These are phyloP conservation scores for Parnassius smintheus DNA, from an alignment of 2,888 invertebrate species.

Conservation along the genomic window DNA sequence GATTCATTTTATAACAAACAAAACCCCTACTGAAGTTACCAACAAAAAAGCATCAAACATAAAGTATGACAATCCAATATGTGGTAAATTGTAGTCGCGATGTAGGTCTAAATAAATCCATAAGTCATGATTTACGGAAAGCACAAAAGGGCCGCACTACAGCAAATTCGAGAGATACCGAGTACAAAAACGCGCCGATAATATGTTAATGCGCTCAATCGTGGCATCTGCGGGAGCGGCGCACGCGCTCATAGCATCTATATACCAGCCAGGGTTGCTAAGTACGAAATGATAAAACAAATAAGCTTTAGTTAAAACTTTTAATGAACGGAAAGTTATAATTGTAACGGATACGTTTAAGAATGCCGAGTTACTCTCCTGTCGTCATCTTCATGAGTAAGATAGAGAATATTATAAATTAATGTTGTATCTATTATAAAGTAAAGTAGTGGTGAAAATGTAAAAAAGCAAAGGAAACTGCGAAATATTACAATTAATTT, in stretches of 20 bases:
- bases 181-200: constrained; percentile 44
- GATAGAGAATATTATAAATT: neutral
- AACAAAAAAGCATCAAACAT: constrained; percentile 2
- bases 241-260: constrained; percentile 47
- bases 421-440: too few species aligned
- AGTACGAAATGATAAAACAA: neutral
- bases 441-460: too few species aligned
- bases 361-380: too few species aligned
- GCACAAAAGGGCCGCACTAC: constrained; percentile 44
- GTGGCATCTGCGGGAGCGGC: constrained; percentile 46
- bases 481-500: too few species aligned
- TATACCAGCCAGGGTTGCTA: constrained; percentile 41
- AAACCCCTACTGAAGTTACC: neutral
- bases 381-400: too few species aligned
- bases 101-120: constrained; percentile 15
- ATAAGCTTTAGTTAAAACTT: too few species aligned
- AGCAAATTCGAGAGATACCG: constrained; percentile 29
- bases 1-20: neutral
- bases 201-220: constrained; percentile 59
- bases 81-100: neutral
- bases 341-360: too few species aligned
- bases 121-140: constrained; percentile 29
- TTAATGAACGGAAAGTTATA: too few species aligned
- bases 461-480: too few species aligned
- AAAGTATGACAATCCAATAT: neutral